Evolutionary conservation across 2,113 vertebrate genomes (phyloP).

Genomic region (Patagioenas fasciata): DNA sequence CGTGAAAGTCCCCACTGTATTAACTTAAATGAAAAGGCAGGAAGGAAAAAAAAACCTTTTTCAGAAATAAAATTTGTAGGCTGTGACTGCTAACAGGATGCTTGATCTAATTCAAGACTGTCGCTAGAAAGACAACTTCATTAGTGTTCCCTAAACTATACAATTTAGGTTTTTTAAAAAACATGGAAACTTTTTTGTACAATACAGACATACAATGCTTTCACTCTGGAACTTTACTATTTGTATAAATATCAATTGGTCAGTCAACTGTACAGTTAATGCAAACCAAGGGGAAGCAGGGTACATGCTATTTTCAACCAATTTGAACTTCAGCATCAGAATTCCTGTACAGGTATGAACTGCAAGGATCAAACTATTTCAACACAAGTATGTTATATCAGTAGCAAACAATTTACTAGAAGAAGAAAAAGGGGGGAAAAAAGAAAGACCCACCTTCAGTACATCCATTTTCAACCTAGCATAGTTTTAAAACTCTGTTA

Average conservation of each 20-base stretch:
- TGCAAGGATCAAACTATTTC: not conserved
- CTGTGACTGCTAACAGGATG: slow-evolving; percentile 38
- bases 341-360: not conserved
- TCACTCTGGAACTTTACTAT: not conserved
- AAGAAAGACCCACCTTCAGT: not conserved
- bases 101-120: not conserved
- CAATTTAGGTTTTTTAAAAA: not conserved
- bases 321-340: not conserved
- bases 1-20: not conserved
- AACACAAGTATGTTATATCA: not conserved
- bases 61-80: not conserved
- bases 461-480: not conserved
- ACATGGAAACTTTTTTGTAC: not conserved
- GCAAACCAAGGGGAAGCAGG: not conserved
- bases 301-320: not conserved
- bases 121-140: not conserved
- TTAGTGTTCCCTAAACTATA: not conserved
- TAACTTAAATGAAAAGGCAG: slow-evolving; percentile 18
- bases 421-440: not conserved
- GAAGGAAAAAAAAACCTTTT: slow-evolving; percentile 50
- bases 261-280: not conserved
- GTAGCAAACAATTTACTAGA: not conserved
- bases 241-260: not conserved
- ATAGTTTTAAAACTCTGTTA: not conserved
- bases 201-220: not conserved